phyloP scores from a whole-genome alignment of 2,113 vertebrate genomes.

The Nothobranchius furzeri region DNA sequence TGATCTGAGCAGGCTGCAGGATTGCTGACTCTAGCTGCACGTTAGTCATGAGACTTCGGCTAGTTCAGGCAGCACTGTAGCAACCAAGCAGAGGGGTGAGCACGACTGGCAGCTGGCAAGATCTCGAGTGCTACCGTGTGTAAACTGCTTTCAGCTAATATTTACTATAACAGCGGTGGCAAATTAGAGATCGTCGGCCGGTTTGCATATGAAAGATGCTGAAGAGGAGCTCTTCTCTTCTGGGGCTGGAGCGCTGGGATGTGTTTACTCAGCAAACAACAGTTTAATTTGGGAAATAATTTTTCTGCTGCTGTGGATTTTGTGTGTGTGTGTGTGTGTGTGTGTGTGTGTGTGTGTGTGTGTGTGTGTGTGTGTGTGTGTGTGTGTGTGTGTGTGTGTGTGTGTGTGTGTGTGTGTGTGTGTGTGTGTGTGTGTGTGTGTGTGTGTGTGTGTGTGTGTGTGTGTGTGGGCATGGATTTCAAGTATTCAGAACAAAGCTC shows the following conservation, averaged over 20 bases:
- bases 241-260: constrained; percentile 44
- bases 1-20: constrained; percentile 3
- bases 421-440: constrained; percentile 17
- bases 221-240: constrained; percentile 50
- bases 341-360: constrained; percentile 20
- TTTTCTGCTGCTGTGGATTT: constrained; percentile 65
- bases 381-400: constrained; percentile 13
- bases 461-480: constrained; percentile 22
- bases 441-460: too few relatives aligned
- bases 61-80: background rate
- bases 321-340: constrained; percentile 9
- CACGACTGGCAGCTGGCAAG: constrained; percentile 26
- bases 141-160: constrained; percentile 57
- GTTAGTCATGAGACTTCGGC: background rate
- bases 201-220: constrained; percentile 63
- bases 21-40: background rate
- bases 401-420: constrained; percentile 13
- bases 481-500: constrained; percentile 35
- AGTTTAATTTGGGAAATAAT: constrained; percentile 70
- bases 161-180: constrained; percentile 56
- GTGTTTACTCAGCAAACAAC: constrained; percentile 73
- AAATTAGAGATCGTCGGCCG: constrained; percentile 51
- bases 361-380: constrained; percentile 7
- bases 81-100: background rate
- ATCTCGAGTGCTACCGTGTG: constrained; percentile 44